Conservation (phyloP, 2,113 vertebrate species). For the Tachysurus fulvidraco region DNA sequence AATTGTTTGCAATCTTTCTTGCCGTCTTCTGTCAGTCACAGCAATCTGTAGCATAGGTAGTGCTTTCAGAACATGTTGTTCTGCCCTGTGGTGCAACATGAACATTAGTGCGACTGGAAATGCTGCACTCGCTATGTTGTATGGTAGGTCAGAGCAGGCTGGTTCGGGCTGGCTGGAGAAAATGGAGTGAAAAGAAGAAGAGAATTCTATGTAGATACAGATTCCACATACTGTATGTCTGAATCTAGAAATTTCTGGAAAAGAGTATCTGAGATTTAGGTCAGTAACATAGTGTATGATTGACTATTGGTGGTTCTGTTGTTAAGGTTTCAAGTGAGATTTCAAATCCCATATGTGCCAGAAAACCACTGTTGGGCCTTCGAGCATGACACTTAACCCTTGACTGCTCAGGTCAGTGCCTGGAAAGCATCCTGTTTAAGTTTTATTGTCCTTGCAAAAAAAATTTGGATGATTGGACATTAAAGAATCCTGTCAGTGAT, state of each 20-base stretch:
- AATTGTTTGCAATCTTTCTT: background rate
- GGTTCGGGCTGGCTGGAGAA: background rate
- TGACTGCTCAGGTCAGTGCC: background rate
- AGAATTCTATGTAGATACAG: background rate
- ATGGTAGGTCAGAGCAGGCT: background rate
- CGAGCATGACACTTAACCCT: background rate
- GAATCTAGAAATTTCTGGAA: background rate
- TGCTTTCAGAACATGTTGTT: background rate
- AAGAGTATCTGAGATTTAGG: background rate
- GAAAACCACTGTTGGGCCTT: background rate
- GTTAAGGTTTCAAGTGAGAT: background rate
- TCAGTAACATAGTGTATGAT: background rate
- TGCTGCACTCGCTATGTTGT: background rate
- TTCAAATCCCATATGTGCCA: background rate
- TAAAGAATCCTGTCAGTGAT: background rate
- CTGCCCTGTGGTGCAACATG: background rate
- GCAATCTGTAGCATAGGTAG: background rate
- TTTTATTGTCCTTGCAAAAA: background rate
- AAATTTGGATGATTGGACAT: background rate
- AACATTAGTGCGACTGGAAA: background rate
- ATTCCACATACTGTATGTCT: background rate
- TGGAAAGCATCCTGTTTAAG: background rate
- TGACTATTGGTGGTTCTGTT: background rate
- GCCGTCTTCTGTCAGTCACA: background rate
- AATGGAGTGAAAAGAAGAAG: background rate